Evolutionary conservation across 30 jellyfish, hydroid and myxozoan genomes (phyloP).

Genomic region (Aurelia sp.): DNA sequence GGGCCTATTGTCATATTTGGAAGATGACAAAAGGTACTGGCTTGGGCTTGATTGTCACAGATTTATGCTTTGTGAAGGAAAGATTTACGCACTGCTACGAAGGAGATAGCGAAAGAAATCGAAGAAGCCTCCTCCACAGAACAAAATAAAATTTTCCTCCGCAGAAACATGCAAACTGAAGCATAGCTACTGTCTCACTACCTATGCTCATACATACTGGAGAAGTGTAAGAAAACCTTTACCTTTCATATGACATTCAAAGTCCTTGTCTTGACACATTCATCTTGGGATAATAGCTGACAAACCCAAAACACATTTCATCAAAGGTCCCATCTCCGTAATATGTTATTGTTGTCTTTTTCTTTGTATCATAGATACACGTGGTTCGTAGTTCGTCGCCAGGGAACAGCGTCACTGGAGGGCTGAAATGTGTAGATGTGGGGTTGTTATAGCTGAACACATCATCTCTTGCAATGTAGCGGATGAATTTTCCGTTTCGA

Average conservation of each 20-base stretch:
- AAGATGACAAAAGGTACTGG: too few relatives aligned
- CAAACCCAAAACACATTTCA: constrained; percentile 74
- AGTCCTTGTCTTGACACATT: neutral
- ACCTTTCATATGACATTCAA: constrained; percentile 61
- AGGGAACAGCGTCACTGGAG: constrained; percentile 50
- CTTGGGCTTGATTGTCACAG: too few relatives aligned
- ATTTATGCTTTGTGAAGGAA: too few relatives aligned
- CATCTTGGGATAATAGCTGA: constrained; percentile 49
- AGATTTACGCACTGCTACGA: too few relatives aligned
- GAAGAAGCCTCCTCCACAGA: too few relatives aligned
- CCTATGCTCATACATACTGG: too few relatives aligned
- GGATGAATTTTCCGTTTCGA: constrained; percentile 52
- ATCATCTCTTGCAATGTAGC: constrained; percentile 57
- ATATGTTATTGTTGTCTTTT: constrained; percentile 33
- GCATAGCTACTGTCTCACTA: too few relatives aligned
- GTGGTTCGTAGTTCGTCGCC: constrained; percentile 75
- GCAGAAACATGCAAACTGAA: too few relatives aligned
- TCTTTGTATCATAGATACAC: constrained; percentile 48
- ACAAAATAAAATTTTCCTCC: too few relatives aligned
- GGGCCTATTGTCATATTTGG: too few relatives aligned
- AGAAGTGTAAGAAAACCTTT: neutral
- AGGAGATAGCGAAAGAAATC: too few relatives aligned
- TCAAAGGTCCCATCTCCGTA: constrained; percentile 71
- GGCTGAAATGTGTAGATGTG: neutral
- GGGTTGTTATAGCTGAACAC: constrained; percentile 67